These are phyloP conservation scores for Micromesistius poutassou DNA, from an alignment of 2,797 vertebrate species.

Conservation along the genomic window DNA sequence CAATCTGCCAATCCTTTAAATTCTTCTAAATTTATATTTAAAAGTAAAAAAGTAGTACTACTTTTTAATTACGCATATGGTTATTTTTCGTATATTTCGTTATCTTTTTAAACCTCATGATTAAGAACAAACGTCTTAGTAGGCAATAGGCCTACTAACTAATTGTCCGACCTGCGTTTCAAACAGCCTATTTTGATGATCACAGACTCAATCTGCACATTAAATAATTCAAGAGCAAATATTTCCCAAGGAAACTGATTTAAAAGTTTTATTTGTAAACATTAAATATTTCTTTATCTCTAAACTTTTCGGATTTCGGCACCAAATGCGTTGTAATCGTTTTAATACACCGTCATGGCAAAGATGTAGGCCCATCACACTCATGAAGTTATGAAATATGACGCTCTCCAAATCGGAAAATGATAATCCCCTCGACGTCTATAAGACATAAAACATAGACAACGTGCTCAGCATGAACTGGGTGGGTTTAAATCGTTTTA, in stretches of 20 bases:
- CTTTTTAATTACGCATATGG: not conserved
- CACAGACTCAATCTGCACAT: not conserved
- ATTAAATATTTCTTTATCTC: constrained; percentile 96
- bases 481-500: constrained; percentile 85
- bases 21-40: not conserved
- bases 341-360: constrained; percentile 83
- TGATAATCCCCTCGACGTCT: constrained; percentile 78
- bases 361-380: constrained; percentile 73
- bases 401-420: constrained; percentile 77
- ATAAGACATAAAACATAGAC: constrained; percentile 81
- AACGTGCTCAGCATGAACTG: constrained; percentile 91
- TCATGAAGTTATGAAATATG: constrained; percentile 77
- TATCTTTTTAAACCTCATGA: too few species aligned
- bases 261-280: constrained; percentile 97
- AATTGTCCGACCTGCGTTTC: not conserved
- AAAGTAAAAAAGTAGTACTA: not conserved
- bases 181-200: not conserved
- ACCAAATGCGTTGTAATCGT: constrained; percentile 80
- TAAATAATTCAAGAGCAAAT: constrained; percentile 55
- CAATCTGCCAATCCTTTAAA: not conserved
- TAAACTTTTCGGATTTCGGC: constrained; percentile 82
- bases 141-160: too few species aligned
- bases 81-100: not conserved
- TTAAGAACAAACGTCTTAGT: too few species aligned
- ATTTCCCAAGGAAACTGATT: constrained; percentile 63